These are phyloP conservation scores for Micrasema longulum DNA, from an alignment of 1,140 invertebrate genomes.

Conservation along the genomic window DNA sequence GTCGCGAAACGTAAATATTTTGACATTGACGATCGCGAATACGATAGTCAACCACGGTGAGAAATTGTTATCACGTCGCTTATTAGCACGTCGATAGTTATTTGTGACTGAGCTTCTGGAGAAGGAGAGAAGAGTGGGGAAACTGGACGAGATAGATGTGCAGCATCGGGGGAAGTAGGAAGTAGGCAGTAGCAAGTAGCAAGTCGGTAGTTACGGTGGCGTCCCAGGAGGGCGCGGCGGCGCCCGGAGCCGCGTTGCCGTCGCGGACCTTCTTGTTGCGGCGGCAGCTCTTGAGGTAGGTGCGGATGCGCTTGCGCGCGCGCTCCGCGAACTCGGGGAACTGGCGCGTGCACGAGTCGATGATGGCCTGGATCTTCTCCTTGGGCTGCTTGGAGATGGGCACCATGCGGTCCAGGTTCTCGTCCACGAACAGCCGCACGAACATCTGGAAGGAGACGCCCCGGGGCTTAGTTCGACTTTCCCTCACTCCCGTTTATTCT, in stretches of 20 bases:
- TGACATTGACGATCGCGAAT: too few species aligned
- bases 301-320: slow-evolving; percentile 93
- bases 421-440: slow-evolving; percentile 95
- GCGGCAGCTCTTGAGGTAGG: slow-evolving; percentile 95
- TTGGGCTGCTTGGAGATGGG: slow-evolving; percentile 98
- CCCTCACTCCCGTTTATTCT: too few species aligned
- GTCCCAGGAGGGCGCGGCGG: slow-evolving; percentile 64
- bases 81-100: too few species aligned
- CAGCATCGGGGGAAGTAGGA: too few species aligned
- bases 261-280: slow-evolving; percentile 89
- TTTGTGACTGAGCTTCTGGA: too few species aligned
- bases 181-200: neutral
- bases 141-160: too few species aligned
- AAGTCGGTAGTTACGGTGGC: slow-evolving; percentile 61
- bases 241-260: slow-evolving; percentile 69
- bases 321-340: slow-evolving; percentile 96
- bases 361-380: slow-evolving; percentile 97
- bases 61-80: too few species aligned
- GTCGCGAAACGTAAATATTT: too few species aligned
- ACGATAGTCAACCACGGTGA: too few species aligned
- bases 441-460: slow-evolving; percentile 86
- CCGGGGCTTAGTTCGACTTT: too few species aligned
- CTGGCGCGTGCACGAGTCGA: slow-evolving; percentile 95
- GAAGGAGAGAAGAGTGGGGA: too few species aligned
- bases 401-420: slow-evolving; percentile 95